phyloP scores from a whole-genome alignment of 2,113 vertebrate genomes.

The Aptenodytes forsteri region DNA sequence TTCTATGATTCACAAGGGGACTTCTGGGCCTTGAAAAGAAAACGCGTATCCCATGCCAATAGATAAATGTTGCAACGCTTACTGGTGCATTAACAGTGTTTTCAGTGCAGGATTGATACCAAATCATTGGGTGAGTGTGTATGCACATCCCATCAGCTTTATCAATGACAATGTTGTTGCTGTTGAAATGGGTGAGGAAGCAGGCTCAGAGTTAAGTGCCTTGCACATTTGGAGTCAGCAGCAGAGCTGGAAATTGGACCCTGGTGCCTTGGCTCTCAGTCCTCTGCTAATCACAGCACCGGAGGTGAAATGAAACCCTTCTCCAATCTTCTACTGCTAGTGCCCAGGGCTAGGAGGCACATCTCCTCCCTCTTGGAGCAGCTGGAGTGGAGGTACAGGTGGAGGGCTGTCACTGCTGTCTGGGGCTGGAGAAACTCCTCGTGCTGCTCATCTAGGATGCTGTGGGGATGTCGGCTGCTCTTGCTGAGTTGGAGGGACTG shows the following conservation, averaged over 20 bases:
- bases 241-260: neutral
- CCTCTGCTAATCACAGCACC: neutral
- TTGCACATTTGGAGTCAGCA: neutral
- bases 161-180: neutral
- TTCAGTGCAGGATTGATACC: neutral
- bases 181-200: neutral
- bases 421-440: neutral
- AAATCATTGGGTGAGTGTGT: neutral
- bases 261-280: neutral
- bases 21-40: neutral
- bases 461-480: neutral
- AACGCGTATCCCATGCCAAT: accelerated
- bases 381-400: accelerated
- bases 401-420: neutral
- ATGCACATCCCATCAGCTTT: neutral
- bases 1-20: neutral
- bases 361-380: neutral
- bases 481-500: neutral
- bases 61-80: neutral
- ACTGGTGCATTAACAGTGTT: neutral
- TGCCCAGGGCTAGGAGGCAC: neutral
- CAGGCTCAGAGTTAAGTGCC: neutral
- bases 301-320: neutral
- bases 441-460: neutral
- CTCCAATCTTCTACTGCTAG: accelerated